A percentile compares a stretch with the other conserved stretches of the same genome.
These are phyloP conservation scores for Trichomycterus rosablanca DNA, from an alignment of 2,113 vertebrate species.

Conservation along the genomic window DNA sequence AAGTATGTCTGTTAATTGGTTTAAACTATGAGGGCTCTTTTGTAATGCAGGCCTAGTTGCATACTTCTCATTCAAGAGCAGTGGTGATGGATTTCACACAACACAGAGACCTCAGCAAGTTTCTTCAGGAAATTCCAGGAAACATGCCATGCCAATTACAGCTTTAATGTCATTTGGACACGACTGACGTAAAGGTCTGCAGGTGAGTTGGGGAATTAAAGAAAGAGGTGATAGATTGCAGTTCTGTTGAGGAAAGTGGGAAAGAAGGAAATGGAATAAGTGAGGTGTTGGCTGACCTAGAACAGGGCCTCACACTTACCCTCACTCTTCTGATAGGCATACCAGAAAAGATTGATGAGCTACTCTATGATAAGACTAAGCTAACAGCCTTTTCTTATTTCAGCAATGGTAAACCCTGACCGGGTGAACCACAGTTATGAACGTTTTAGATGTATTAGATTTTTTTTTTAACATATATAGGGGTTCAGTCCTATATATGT, in stretches of 20 bases:
- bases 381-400: constrained; percentile 1
- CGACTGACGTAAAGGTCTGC: not conserved
- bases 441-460: too few species aligned
- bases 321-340: constrained; percentile 4
- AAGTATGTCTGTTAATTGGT: not conserved
- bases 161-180: not conserved
- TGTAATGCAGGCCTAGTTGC: not conserved
- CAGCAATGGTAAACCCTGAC: constrained; percentile 9
- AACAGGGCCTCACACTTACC: constrained; percentile 24
- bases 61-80: not conserved
- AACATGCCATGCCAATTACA: constrained; percentile 21
- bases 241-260: not conserved
- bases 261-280: not conserved
- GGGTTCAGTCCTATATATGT: too few species aligned
- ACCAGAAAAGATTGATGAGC: constrained; percentile 17
- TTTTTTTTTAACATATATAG: too few species aligned
- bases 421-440: not conserved
- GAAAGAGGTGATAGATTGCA: constrained; percentile 15
- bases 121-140: constrained; percentile 2
- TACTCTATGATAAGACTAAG: constrained; percentile 19
- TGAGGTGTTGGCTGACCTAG: constrained; percentile 16
- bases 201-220: constrained; percentile 3
- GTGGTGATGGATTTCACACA: not conserved
- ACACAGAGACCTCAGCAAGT: not conserved
- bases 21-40: not conserved